Percentiles rank a stretch among this genome's conserved stretches.
Evolutionary conservation across 1,140 invertebrate species (phyloP).

Genomic region (Bactericera cockerelli): DNA sequence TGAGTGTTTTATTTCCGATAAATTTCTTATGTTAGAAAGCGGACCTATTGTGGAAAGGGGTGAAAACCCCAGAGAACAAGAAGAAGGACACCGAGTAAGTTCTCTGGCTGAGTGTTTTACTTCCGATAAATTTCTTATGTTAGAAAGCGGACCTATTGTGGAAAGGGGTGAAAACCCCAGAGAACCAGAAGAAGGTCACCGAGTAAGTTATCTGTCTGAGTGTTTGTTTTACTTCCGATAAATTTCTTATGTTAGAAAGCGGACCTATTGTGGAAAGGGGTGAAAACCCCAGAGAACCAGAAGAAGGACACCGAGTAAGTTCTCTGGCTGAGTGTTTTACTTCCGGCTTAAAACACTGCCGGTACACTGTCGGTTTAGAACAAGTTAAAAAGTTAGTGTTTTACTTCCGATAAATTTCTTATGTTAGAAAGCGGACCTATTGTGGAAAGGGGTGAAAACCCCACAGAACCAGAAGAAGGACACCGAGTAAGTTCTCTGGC

Average conservation of each 20-base stretch:
- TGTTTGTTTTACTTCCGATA: background rate
- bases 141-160: too few species aligned
- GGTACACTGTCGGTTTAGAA: background rate
- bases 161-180: conserved; percentile 87
- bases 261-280: too few species aligned
- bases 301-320: conserved; percentile 91
- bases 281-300: conserved; percentile 88
- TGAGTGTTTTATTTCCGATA: background rate
- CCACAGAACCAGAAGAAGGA: conserved; percentile 92
- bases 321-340: conserved; percentile 3
- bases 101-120: conserved; percentile 6
- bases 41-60: too few species aligned
- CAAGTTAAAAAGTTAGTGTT: background rate
- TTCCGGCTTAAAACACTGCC: background rate
- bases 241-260: too few species aligned
- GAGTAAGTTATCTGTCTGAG: background rate
- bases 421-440: too few species aligned
- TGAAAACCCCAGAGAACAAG: conserved; percentile 88
- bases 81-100: conserved; percentile 91
- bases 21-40: too few species aligned
- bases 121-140: too few species aligned
- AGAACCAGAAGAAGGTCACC: conserved; percentile 40
- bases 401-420: too few species aligned
- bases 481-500: conserved; percentile 74
- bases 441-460: conserved; percentile 87